These are phyloP conservation scores for Bradypodion pumilum DNA, from an alignment of 2,797 vertebrate genomes.

Conservation along the genomic window DNA sequence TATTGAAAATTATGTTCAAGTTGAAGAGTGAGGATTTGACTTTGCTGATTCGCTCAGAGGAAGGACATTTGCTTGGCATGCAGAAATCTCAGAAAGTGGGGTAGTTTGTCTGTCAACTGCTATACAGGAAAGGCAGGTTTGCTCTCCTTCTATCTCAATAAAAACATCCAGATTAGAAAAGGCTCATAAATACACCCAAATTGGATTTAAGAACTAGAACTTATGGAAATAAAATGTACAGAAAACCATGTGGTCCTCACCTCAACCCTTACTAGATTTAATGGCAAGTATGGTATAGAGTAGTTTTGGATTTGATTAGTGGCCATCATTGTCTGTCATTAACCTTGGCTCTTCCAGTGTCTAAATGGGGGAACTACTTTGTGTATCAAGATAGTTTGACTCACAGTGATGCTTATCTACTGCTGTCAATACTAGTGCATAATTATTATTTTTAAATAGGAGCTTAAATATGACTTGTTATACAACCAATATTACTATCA, in stretches of 20 bases:
- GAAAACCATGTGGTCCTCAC: neutral
- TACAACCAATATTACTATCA: neutral
- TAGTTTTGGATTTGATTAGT: neutral
- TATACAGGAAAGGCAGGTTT: too few relatives aligned
- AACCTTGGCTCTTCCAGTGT: neutral
- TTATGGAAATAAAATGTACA: too few relatives aligned
- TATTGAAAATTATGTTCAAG: slow-evolving; percentile 4
- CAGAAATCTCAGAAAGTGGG: too few relatives aligned
- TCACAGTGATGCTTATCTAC: too few relatives aligned
- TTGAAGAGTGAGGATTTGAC: slow-evolving; percentile 9
- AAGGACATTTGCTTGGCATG: neutral
- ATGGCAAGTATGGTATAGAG: neutral
- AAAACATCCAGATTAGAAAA: too few relatives aligned
- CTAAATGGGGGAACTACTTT: neutral
- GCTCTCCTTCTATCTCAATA: too few relatives aligned
- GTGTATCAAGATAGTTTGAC: neutral
- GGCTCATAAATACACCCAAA: too few relatives aligned
- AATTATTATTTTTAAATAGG: neutral
- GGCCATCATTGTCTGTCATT: neutral
- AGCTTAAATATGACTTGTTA: neutral
- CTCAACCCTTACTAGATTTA: neutral
- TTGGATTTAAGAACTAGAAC: too few relatives aligned
- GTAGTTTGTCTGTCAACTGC: too few relatives aligned
- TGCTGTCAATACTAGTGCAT: neutral
- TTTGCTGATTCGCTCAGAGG: slow-evolving; percentile 8